Percentiles rank a stretch among this genome's conserved stretches.
Evolutionary conservation across 2,797 vertebrate species (phyloP).

Genomic region (Gadopsis bispinosus): DNA sequence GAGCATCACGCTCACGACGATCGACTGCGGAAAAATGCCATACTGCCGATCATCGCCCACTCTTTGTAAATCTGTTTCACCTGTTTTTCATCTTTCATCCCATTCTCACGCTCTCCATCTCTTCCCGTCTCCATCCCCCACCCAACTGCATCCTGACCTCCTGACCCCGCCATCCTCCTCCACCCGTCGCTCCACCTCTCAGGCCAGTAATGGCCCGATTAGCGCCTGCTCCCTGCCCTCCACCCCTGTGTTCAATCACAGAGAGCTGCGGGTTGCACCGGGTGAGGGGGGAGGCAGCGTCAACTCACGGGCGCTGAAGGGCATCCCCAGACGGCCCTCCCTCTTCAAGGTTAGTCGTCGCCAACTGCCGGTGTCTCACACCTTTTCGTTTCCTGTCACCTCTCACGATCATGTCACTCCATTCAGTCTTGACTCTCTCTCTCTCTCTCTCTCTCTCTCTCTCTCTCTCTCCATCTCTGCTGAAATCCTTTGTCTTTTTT

Average conservation of each 20-base stretch:
- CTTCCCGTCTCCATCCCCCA: constrained; percentile 34
- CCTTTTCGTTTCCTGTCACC: constrained; percentile 42
- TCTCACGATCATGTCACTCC: constrained; percentile 46
- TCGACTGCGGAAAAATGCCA: constrained; percentile 10
- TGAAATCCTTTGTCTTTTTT: neutral
- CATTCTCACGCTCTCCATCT: constrained; percentile 63
- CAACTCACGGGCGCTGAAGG: constrained; percentile 87
- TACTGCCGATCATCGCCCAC: constrained; percentile 30
- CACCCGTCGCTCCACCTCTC: constrained; percentile 48
- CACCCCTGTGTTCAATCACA: constrained; percentile 93
- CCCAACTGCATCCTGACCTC: constrained; percentile 37
- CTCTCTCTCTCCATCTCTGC: no score
- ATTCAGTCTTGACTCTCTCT: constrained; percentile 2
- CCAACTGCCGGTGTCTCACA: constrained; percentile 1
- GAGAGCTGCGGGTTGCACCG: constrained; percentile 88
- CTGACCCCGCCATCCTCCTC: constrained; percentile 26
- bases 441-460: neutral
- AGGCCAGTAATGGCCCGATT: constrained; percentile 93
- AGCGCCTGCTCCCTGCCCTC: constrained; percentile 93
- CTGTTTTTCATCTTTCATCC: constrained; percentile 34
- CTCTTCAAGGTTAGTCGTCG: constrained; percentile 91
- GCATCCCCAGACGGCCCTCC: constrained; percentile 91
- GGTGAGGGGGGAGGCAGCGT: constrained; percentile 84
- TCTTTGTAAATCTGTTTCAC: constrained; percentile 10
- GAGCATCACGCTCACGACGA: constrained; percentile 7